Base-by-base conservation (phyloP, 2,888 invertebrate species). In the Xestia sexstrigata region DNA sequence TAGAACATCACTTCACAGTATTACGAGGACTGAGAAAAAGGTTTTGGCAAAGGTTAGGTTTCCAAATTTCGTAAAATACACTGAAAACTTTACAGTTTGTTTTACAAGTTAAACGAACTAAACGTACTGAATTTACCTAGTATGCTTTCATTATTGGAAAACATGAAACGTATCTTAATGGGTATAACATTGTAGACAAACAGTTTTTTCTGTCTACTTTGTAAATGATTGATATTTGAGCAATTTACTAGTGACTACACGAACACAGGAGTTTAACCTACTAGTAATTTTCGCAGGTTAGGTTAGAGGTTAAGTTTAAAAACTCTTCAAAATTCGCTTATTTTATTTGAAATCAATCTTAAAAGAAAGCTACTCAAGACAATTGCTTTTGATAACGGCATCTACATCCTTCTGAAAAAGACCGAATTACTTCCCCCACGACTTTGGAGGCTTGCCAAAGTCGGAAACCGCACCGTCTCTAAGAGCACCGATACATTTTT, bases 401-500 rank as follows among this genome's bases (percentile, higher is more conserved):
- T 45, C 30, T 72, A 71, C 30, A 62, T 20, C n/a, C 49, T 35
- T 55, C 58, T 26, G 9, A 39, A 23, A 52, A 26, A 55, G 39
- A n/a, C 3, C 47, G 42, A 58, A 63, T 67, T 70, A 70, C 60
- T 66, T 9, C 47, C 66, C 23, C 35, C n/a, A 39, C 42, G 35
- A 58, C 74, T 47, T 79, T 83, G 83, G 81, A 73, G 6, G 52
- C 17, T 26, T 72, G 83, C 81, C 77, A 81, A 81, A 66, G 35
- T 65, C 8, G 30, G n/a, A 68, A 73, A 26, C 66, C 39, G 58
- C n/a, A n/a, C n/a, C n/a, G 52, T 81, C 75, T 74, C 79, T 83
- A 86, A 83, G 80, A 81, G 78, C 81, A 71, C 71, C 79, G 83
- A 85, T 78, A 74, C 45, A 74, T 71, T 87, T 87, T 86, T 87